These are phyloP conservation scores for Notodonta ziczac DNA, from an alignment of 2,888 invertebrate species.

Conservation along the genomic window DNA sequence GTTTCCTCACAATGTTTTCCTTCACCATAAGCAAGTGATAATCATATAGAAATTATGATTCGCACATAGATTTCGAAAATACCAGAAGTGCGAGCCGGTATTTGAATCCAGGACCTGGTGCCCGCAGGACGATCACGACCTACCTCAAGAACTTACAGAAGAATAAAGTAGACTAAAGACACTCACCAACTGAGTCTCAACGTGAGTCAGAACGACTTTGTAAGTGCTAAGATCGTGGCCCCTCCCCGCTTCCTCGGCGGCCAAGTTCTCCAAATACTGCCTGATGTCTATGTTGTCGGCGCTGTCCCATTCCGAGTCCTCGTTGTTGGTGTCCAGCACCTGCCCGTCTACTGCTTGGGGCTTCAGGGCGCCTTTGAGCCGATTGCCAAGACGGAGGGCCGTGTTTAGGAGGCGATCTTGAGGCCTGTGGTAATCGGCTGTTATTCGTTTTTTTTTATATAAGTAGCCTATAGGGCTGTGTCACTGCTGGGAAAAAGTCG, in stretches of 20 bases:
- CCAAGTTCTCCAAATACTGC: conserved; percentile 71
- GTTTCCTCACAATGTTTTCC: too few species aligned
- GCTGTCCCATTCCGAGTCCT: conserved; percentile 52
- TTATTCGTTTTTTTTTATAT: too few species aligned
- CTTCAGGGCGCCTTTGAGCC: conserved; percentile 86
- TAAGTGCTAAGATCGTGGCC: conserved; percentile 70
- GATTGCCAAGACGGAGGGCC: conserved; percentile 81
- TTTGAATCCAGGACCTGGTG: too few species aligned
- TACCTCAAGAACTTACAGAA: too few species aligned
- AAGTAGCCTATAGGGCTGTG: too few species aligned
- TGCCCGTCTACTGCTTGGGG: conserved; percentile 82
- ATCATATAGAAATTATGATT: too few species aligned
- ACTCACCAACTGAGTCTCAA: conserved; percentile 72
- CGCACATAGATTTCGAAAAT: too few species aligned
- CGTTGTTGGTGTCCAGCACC: conserved; percentile 61
- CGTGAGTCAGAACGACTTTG: conserved; percentile 74
- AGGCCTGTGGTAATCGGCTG: conserved; percentile 45
- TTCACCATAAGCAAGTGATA: too few species aligned
- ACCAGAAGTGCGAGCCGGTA: too few species aligned
- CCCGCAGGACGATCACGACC: too few species aligned
- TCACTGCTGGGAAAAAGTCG: too few species aligned
- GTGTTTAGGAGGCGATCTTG: conserved; percentile 62
- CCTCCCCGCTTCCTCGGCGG: conserved; percentile 67
- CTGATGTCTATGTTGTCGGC: conserved; percentile 68
- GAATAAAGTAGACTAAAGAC: neutral